Percentiles rank a stretch among this genome's conserved stretches.
Evolutionary conservation across 2,797 vertebrate genomes (phyloP).

Genomic region (Anguilla megastoma): DNA sequence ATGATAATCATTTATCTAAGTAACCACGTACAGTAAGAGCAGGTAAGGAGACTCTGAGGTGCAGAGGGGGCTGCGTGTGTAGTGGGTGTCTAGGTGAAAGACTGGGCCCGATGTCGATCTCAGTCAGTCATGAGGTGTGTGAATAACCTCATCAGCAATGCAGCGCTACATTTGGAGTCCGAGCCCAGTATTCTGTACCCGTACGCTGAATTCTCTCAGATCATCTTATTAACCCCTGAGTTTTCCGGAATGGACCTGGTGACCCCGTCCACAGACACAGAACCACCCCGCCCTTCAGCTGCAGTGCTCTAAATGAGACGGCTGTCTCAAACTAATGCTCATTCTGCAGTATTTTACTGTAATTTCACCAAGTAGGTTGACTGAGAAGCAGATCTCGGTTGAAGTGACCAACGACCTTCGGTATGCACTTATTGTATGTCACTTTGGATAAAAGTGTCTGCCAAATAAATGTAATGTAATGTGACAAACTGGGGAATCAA

Average conservation of each 20-base stretch:
- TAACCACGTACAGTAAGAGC: neutral
- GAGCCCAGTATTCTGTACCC: conserved; percentile 1
- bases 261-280: neutral
- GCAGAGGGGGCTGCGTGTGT: neutral
- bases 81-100: neutral
- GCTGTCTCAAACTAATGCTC: no score
- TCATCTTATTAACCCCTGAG: neutral
- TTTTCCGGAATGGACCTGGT: neutral
- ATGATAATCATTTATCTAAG: neutral
- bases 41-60: neutral
- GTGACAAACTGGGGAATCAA: neutral
- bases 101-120: neutral
- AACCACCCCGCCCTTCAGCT: neutral
- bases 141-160: conserved; percentile 5
- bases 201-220: conserved; percentile 6
- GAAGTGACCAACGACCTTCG: no score
- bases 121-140: neutral
- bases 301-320: no score
- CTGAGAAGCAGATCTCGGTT: no score
- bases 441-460: no score
- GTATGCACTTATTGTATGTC: no score
- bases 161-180: conserved; percentile 7
- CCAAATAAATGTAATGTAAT: no score
- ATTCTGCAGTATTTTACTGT: no score
- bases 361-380: no score